Base-by-base conservation (phyloP, 1,140 invertebrate genomes). In the Heliconius hewitsoni region DNA sequence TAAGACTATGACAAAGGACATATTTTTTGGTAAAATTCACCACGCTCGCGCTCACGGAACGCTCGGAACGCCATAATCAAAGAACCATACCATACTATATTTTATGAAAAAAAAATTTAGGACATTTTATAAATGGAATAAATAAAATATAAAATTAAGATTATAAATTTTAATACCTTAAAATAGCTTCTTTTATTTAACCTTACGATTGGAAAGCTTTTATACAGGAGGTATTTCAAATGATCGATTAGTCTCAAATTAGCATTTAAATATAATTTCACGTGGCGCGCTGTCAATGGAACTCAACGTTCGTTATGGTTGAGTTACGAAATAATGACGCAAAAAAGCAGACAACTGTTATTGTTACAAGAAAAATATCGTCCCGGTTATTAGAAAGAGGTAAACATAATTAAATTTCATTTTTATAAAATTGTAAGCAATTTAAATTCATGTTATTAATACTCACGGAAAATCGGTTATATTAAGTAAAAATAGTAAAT, bases 271-370 rank as follows among this genome's bases (percentile, higher is more conserved):
- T 27, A 55, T 78, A 78, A 78, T 79, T 74, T 79, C n/a, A 60
- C 60, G 70, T 57, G 27, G 23, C 66, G 50, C 55, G 79, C 81
- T 73, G 80, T 84, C 76, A 82, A 86, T 85, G 77, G 57, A 77
- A 71, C 77, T 85, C 77, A 74, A 76, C 74, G 84, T 87, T 87
- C 76, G 81, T 84, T 81, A 77, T 82, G 83, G 80, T 73, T 85
- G 76, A 60, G 60, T 87, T 87, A 82, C 78, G 81, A 87, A 86
- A 88, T 76, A 57, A 73, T 88, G 80, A 86, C 80, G 87, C 78
- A 89, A 86, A 82, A 72, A 73, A 74, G 46, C 52, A 71, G 23
- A 23, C 60, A 66, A 27, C 27, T 16, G 27, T 30, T 66, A 5
- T 27, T 66, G 23, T 66, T 27, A 27, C n/a, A 66, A 66, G 13